phyloP scores from a whole-genome alignment of 1,140 invertebrate genomes.

The Laodelphax striatellus region DNA sequence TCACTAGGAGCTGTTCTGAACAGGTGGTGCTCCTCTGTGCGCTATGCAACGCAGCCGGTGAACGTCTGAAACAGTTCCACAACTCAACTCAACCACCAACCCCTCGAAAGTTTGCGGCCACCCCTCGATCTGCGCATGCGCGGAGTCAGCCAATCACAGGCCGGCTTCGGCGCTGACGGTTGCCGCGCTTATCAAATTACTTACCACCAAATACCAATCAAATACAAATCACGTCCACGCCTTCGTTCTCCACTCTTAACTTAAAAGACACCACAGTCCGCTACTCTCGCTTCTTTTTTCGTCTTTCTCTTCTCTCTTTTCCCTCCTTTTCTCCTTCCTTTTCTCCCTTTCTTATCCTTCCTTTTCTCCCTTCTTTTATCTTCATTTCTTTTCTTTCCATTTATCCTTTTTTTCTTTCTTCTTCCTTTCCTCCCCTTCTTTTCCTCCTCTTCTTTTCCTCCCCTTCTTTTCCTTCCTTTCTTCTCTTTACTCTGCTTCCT shows the following conservation, averaged over 20 bases:
- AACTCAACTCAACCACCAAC: too few relatives aligned
- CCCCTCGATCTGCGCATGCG: background rate
- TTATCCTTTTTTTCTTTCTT: background rate
- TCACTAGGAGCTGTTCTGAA: too few relatives aligned
- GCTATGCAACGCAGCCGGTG: too few relatives aligned
- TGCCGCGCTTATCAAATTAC: slow-evolving; percentile 1
- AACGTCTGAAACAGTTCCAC: too few relatives aligned
- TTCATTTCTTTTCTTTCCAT: background rate
- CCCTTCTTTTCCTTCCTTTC: background rate
- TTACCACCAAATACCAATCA: background rate
- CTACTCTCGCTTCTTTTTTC: background rate
- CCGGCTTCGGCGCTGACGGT: background rate
- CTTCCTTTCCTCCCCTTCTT: background rate
- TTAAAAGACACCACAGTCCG: background rate
- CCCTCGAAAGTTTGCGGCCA: too few relatives aligned
- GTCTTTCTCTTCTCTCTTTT: background rate
- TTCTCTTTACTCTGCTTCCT: background rate
- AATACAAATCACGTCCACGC: slow-evolving; percentile 1
- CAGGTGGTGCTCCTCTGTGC: too few relatives aligned
- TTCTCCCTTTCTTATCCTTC: background rate
- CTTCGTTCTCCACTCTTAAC: background rate
- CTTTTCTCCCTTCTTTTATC: background rate
- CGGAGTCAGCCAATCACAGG: background rate
- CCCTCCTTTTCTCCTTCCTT: background rate
- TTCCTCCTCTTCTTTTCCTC: background rate